A percentile compares a stretch with the other conserved stretches of the same genome.
Conservation (phyloP, 1,140 invertebrate genomes). For the Drosophila tristis region DNA sequence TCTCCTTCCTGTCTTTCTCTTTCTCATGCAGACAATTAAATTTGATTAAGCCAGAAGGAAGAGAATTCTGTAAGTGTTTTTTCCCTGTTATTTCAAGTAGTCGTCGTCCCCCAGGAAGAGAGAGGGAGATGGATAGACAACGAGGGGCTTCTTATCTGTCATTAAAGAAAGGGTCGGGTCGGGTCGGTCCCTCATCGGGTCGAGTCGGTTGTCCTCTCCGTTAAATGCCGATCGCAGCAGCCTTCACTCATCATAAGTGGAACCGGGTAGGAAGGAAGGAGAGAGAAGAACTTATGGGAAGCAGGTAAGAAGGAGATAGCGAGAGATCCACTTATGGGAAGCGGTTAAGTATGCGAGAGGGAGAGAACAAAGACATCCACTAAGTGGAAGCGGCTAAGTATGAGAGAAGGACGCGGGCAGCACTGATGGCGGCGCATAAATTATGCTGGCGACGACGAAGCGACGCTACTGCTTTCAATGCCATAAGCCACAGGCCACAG, state of each 20-base stretch:
- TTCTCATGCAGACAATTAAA: constrained; percentile 16
- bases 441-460: constrained; percentile 54
- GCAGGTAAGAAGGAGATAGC: too few relatives aligned
- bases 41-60: constrained; percentile 9
- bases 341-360: too few relatives aligned
- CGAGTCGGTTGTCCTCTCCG: too few relatives aligned
- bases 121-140: background rate
- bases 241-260: too few relatives aligned
- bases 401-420: constrained; percentile 1
- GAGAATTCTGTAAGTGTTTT: constrained; percentile 29
- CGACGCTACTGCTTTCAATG: background rate
- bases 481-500: constrained; percentile 38
- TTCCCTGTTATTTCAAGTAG: constrained; percentile 29
- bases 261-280: too few relatives aligned
- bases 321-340: too few relatives aligned
- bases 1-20: too few relatives aligned
- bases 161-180: constrained; percentile 23
- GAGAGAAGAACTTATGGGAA: too few relatives aligned
- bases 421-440: constrained; percentile 47
- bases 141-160: constrained; percentile 11
- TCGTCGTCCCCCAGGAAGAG: background rate
- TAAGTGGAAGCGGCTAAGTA: constrained; percentile 27
- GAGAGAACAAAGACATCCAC: constrained; percentile 21
- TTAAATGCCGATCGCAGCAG: too few relatives aligned
- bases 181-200: too few relatives aligned